Evolutionary conservation across 2,113 vertebrate species (phyloP).

Genomic region (Ammodytes dubius): DNA sequence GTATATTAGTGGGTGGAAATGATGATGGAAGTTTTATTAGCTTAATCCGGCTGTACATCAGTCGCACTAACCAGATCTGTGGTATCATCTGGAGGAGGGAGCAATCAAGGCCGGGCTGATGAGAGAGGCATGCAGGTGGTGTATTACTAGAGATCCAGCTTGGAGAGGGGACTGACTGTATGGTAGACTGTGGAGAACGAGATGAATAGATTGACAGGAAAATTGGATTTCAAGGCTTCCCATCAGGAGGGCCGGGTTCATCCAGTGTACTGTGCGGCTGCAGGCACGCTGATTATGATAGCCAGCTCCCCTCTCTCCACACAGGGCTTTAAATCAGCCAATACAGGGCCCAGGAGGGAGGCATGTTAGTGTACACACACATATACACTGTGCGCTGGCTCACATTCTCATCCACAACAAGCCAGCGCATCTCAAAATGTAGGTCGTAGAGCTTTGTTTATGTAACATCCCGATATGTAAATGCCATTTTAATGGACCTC

Average conservation of each 20-base stretch:
- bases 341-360: constrained; percentile 3
- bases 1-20: constrained; percentile 4
- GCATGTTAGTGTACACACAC: neutral
- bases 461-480: constrained; percentile 33
- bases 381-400: neutral
- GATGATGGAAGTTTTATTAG: constrained; percentile 14
- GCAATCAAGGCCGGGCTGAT: constrained; percentile 13
- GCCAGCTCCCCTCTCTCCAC: constrained; percentile 13
- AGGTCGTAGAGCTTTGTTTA: constrained; percentile 61
- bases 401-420: constrained; percentile 11
- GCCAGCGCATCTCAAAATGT: constrained; percentile 15
- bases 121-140: constrained; percentile 6
- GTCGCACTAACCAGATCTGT: constrained; percentile 25
- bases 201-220: constrained; percentile 52
- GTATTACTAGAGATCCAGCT: constrained; percentile 10
- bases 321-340: constrained; percentile 34
- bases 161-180: neutral
- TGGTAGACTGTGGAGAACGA: neutral
- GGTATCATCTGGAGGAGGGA: constrained; percentile 20
- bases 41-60: constrained; percentile 16
- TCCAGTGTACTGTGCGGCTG: constrained; percentile 43
- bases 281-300: constrained; percentile 57
- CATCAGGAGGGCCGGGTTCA: constrained; percentile 52
- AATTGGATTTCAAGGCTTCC: constrained; percentile 66
- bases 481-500: constrained; percentile 10